These are phyloP conservation scores for Drosophila dunni DNA, from an alignment of 1,140 invertebrate genomes.

Conservation along the genomic window DNA sequence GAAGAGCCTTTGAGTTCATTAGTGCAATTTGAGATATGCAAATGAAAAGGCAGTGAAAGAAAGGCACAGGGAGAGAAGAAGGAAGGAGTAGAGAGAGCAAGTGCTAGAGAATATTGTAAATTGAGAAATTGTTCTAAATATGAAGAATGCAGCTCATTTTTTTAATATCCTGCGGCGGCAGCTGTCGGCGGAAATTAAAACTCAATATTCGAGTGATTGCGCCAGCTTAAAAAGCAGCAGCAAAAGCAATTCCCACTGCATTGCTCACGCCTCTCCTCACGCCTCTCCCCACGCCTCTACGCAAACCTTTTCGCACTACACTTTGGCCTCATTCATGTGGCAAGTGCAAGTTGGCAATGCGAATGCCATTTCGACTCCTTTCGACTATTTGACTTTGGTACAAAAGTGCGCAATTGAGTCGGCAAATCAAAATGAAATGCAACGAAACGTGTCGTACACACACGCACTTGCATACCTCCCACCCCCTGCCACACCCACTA, in stretches of 20 bases:
- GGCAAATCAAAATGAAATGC: conserved; percentile 80
- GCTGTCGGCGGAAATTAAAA: conserved; percentile 81
- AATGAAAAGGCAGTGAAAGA: conserved; percentile 35
- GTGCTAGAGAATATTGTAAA: conserved; percentile 7
- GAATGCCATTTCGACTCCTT: conserved; percentile 49
- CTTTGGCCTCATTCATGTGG: background rate
- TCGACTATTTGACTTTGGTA: conserved; percentile 69
- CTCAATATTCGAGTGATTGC: conserved; percentile 80
- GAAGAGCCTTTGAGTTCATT: conserved; percentile 65
- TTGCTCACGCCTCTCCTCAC: background rate
- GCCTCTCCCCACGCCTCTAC: no score
- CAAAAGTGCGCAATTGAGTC: conserved; percentile 81
- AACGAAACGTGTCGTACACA: conserved; percentile 68
- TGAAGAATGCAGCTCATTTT: conserved; percentile 75
- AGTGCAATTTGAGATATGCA: conserved; percentile 59
- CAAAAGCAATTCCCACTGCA: conserved; percentile 16
- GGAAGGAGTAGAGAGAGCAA: background rate
- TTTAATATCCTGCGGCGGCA: conserved; percentile 79
- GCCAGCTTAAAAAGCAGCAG: conserved; percentile 41
- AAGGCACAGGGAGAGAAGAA: no score
- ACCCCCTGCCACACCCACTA: background rate
- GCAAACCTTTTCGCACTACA: no score
- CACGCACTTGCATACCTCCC: conserved; percentile 29
- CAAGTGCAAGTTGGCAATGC: conserved; percentile 35
- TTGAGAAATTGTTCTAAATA: conserved; percentile 42